Evolutionary conservation across 1,140 invertebrate species (phyloP), one percentile per base, ranked within the genome.

Genomic region (Bombus waltoni): DNA sequence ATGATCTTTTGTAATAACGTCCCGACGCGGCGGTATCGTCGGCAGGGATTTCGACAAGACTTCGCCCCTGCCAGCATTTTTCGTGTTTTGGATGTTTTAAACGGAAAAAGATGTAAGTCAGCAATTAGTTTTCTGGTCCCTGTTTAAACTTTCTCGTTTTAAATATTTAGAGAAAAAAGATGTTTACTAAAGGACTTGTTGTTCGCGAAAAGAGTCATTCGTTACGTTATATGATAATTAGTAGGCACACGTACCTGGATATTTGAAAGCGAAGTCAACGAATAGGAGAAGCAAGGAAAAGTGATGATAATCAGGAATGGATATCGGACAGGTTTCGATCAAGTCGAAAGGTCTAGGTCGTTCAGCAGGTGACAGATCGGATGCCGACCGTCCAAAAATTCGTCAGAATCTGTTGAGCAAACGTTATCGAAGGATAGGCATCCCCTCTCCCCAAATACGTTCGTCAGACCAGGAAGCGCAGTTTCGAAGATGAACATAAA

Each of bases 291-390:
- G 5, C 5, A 47, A 53, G 59, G 76, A 79, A 83, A 86, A 89
- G 85, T 86, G 66, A 78, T 74, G 65, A 70, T 22, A 35, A 40
- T 77, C 88, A 75, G 79, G 88, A 89, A 92, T 80, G 82, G 65
- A 92, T 93, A 62, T 62, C 28, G 92, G 87, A 92, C 89, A 83
- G 85, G 89, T 83, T 84, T 78, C 87, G 68, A 5, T 65, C 73
- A 38, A 72, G 85, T 85, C 83, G 87, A 94, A 94, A 94, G 94
- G 93, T 94, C 93, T 94, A 94, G 93, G 93, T 94, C 93, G 85
- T 40, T 62, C 25, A 76, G 65, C 62, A n/a, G 32, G 74, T 53
- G 72, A 74, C 59, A 6, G 42, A 90, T 91, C 59, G 3, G 42
- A 90, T 91, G 89, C 87, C 87, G 88, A 76, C 72, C 86, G 70